These are phyloP conservation scores for Pseudoips prasinana DNA, from an alignment of 2,888 invertebrate genomes.

Conservation along the genomic window DNA sequence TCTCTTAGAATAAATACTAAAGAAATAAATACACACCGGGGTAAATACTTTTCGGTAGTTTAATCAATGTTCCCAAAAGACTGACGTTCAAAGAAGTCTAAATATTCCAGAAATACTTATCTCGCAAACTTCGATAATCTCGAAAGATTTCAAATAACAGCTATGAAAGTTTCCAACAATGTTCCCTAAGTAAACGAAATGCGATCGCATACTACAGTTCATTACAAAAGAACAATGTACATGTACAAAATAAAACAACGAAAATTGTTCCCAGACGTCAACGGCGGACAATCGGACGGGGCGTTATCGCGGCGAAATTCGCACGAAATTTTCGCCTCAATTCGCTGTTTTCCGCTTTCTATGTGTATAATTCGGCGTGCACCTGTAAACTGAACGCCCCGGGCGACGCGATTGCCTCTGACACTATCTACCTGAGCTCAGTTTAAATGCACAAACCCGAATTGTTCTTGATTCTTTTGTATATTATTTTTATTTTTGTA, in stretches of 20 bases:
- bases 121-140: slow-evolving; percentile 15
- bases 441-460: slow-evolving; percentile 51
- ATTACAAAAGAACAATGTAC: slow-evolving; percentile 45
- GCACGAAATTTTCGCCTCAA: slow-evolving; percentile 44
- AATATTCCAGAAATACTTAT: slow-evolving; percentile 5
- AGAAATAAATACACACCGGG: slow-evolving; percentile 8
- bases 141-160: slow-evolving; percentile 17
- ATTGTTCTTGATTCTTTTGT: slow-evolving; percentile 48
- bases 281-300: slow-evolving; percentile 40
- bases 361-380: slow-evolving; percentile 50
- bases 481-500: slow-evolving; percentile 22
- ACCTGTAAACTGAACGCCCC: slow-evolving; percentile 41
- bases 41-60: slow-evolving; percentile 4
- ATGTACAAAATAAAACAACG: slow-evolving; percentile 35
- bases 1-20: slow-evolving; percentile 1
- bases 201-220: slow-evolving; percentile 45
- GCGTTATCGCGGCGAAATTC: slow-evolving; percentile 45
- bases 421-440: slow-evolving; percentile 59
- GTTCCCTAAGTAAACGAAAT: slow-evolving; percentile 22
- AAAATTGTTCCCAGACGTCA: slow-evolving; percentile 39
- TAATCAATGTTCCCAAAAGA: slow-evolving; percentile 6
- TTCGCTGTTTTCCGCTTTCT: slow-evolving; percentile 42
- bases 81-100: slow-evolving; percentile 3
- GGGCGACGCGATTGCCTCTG: slow-evolving; percentile 53
- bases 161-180: slow-evolving; percentile 11